A percentile compares a stretch with the other conserved stretches of the same genome.
Conservation (phyloP, 1,140 invertebrate genomes). For the Aradophagus sp. region DNA sequence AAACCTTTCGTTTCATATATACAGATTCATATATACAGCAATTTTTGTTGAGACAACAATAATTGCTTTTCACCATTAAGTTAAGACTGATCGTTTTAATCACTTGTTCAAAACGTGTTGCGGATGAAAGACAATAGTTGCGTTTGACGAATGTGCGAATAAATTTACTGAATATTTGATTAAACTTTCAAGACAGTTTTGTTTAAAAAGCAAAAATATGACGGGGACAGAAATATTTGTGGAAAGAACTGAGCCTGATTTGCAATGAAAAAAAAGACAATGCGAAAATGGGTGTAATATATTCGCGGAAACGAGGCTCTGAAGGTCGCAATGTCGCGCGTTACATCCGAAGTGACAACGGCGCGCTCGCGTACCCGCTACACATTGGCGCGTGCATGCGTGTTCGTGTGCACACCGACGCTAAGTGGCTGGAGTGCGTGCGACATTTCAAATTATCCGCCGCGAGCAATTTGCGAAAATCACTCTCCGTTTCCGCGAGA, state of each 20-base stretch:
- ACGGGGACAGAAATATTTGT: not conserved
- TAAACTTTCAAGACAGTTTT: too few relatives aligned
- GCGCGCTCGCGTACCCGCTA: slow-evolving; percentile 33
- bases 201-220: slow-evolving; percentile 7
- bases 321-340: slow-evolving; percentile 22
- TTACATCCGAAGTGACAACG: slow-evolving; percentile 41
- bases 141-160: not conserved
- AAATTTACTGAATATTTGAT: too few relatives aligned
- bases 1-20: too few relatives aligned
- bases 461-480: slow-evolving; percentile 39
- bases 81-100: too few relatives aligned
- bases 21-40: too few relatives aligned
- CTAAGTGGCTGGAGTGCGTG: slow-evolving; percentile 39
- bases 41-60: too few relatives aligned
- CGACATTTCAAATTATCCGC: slow-evolving; percentile 49
- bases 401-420: slow-evolving; percentile 35
- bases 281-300: slow-evolving; percentile 4
- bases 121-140: too few relatives aligned
- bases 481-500: slow-evolving; percentile 27
- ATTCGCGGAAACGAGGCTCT: slow-evolving; percentile 5
- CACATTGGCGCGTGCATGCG: slow-evolving; percentile 27
- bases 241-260: not conserved
- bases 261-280: not conserved
- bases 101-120: too few relatives aligned
- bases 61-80: too few relatives aligned